These are phyloP conservation scores for Cercocebus atys DNA, from an alignment of 2,113 vertebrate genomes.

Conservation along the genomic window DNA sequence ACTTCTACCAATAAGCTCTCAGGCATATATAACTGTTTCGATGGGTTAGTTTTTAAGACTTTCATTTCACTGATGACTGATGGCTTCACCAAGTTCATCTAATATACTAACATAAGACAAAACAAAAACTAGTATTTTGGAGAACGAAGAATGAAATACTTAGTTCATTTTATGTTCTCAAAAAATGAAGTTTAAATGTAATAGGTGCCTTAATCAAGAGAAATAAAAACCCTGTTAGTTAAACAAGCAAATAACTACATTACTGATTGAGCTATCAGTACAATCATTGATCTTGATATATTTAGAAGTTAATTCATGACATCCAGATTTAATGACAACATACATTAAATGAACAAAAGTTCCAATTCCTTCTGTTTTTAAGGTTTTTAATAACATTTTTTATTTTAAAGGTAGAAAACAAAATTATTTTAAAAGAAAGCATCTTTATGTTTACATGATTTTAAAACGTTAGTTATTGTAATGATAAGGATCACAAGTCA, in stretches of 20 bases:
- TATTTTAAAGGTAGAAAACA: not conserved
- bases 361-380: not conserved
- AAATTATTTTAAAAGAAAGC: not conserved
- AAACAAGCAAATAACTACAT: not conserved
- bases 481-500: not conserved
- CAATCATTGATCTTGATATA: not conserved
- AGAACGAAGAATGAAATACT: not conserved
- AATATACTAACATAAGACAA: not conserved
- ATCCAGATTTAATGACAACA: not conserved
- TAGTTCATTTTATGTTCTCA: not conserved
- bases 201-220: not conserved
- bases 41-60: not conserved
- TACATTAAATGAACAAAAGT: not conserved
- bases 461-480: not conserved
- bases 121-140: not conserved
- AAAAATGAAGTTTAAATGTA: slow-evolving; percentile 4
- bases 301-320: not conserved
- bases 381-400: not conserved
- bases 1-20: not conserved
- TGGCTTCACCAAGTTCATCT: not conserved
- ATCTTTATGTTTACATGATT: not conserved
- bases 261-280: not conserved
- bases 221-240: not conserved
- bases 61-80: not conserved
- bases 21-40: not conserved